phyloP scores from a whole-genome alignment of 1,140 invertebrate species.

The Eupristina koningsbergeri region DNA sequence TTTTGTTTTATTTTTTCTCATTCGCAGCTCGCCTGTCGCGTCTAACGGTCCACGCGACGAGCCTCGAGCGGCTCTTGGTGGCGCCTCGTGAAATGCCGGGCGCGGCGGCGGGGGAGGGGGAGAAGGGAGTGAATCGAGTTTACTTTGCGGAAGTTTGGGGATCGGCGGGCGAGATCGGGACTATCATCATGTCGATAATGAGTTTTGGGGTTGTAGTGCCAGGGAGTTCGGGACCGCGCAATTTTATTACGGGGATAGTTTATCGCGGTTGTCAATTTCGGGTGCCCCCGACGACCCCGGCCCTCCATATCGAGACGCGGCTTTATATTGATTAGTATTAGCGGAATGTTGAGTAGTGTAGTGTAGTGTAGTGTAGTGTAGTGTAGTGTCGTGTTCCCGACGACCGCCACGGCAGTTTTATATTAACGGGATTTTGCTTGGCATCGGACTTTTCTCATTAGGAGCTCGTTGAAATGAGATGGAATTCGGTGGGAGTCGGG shows the following conservation, averaged over 20 bases:
- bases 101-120: background rate
- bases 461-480: background rate
- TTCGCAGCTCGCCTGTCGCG: background rate
- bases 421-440: background rate
- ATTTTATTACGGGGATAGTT: constrained; percentile 1
- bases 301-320: background rate
- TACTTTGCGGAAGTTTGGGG: background rate
- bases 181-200: background rate
- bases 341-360: background rate
- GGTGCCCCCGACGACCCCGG: too few relatives aligned
- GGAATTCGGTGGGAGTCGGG: background rate
- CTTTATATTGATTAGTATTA: constrained; percentile 8
- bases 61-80: background rate
- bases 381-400: background rate
- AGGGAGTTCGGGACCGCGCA: background rate
- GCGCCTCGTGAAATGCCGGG: background rate
- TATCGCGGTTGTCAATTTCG: background rate
- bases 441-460: constrained; percentile 5
- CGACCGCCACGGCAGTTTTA: background rate
- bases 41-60: background rate
- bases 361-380: too few relatives aligned
- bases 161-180: background rate
- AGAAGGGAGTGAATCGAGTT: background rate
- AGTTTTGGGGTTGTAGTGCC: background rate
- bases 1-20: too few relatives aligned